Conservation (phyloP, 1,140 invertebrate species). For the Spodoptera litura region DNA sequence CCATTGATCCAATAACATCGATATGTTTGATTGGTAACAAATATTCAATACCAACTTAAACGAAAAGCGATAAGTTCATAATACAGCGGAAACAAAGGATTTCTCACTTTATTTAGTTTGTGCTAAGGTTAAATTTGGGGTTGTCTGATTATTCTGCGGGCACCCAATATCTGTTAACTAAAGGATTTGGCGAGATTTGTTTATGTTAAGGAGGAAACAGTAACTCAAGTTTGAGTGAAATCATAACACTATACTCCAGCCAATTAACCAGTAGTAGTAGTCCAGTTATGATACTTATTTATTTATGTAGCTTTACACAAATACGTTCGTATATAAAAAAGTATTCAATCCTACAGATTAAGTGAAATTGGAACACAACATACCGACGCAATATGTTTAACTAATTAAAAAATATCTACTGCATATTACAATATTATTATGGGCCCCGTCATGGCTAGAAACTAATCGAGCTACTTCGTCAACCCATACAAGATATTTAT, state of each 20-base stretch:
- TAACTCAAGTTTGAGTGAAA: not conserved
- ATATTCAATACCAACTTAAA: conserved; percentile 60
- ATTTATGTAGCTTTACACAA: too few relatives aligned
- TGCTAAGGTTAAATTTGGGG: not conserved
- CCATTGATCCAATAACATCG: conserved; percentile 63
- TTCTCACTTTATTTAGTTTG: conserved; percentile 3
- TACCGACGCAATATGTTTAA: too few relatives aligned
- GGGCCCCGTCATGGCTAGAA: not conserved
- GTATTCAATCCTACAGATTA: too few relatives aligned
- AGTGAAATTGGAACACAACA: too few relatives aligned
- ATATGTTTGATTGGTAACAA: conserved; percentile 66
- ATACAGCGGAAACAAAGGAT: not conserved
- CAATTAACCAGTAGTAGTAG: too few relatives aligned
- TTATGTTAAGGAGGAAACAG: not conserved
- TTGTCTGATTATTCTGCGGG: conserved; percentile 35
- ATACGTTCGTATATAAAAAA: too few relatives aligned
- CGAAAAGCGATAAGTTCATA: conserved; percentile 40
- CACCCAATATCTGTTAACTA: conserved; percentile 17
- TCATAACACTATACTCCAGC: not conserved
- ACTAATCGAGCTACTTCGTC: too few relatives aligned
- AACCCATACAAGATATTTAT: too few relatives aligned
- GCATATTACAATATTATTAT: not conserved
- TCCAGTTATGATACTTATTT: too few relatives aligned
- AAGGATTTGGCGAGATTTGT: conserved; percentile 31
- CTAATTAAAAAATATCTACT: not conserved